phyloP scores from a whole-genome alignment of 2,113 vertebrate genomes.

The Mola mola region DNA sequence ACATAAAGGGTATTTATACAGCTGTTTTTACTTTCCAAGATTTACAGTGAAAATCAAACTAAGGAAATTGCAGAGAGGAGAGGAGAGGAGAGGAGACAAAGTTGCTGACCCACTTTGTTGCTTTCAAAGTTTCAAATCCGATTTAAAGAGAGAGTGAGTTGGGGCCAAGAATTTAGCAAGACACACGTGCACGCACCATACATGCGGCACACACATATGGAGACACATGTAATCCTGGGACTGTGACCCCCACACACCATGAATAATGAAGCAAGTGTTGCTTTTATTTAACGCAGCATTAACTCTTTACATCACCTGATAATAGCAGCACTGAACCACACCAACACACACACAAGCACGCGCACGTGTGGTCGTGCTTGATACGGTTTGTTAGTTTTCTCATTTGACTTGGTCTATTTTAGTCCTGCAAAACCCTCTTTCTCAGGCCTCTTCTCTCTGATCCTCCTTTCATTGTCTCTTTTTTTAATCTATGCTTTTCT shows the following conservation, averaged over 20 bases:
- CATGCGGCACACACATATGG: conserved; percentile 14
- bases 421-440: conserved; percentile 54
- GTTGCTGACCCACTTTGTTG: conserved; percentile 76
- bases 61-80: too few relatives aligned
- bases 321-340: conserved; percentile 35
- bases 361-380: conserved; percentile 41
- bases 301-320: conserved; percentile 56
- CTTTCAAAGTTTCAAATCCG: conserved; percentile 73
- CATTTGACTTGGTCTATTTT: conserved; percentile 72
- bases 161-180: conserved; percentile 25
- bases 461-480: conserved; percentile 55
- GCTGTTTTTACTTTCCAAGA: too few relatives aligned
- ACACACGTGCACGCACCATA: not conserved
- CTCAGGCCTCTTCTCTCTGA: conserved; percentile 49
- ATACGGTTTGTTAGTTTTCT: conserved; percentile 67
- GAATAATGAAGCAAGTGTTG: conserved; percentile 60
- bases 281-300: conserved; percentile 64
- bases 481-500: not conserved
- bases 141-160: conserved; percentile 52
- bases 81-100: conserved; percentile 36
- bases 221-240: not conserved
- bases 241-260: conserved; percentile 60
- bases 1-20: too few relatives aligned
- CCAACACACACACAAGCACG: conserved; percentile 6
- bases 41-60: too few relatives aligned